These are phyloP conservation scores for Pampusana beccarii DNA, from an alignment of 2,113 vertebrate genomes.

Conservation along the genomic window DNA sequence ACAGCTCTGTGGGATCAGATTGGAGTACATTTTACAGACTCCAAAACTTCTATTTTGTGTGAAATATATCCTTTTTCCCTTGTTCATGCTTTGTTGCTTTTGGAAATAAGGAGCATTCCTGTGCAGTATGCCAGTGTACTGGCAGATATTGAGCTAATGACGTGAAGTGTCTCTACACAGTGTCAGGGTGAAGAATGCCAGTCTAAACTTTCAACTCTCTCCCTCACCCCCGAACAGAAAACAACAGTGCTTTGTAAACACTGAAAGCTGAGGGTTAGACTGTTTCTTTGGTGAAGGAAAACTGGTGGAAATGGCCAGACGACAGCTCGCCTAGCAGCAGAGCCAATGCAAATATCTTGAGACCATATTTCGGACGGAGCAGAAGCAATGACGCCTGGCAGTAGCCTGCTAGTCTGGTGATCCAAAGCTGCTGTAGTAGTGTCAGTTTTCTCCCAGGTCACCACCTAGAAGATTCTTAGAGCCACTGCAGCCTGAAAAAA, in stretches of 20 bases:
- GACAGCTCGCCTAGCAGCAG: background rate
- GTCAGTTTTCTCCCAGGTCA: background rate
- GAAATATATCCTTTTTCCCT: background rate
- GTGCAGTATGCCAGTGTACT: background rate
- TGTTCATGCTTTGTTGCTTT: background rate
- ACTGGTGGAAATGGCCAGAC: background rate
- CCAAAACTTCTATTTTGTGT: background rate
- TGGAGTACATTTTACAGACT: background rate
- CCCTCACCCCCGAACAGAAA: background rate
- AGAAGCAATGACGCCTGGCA: background rate
- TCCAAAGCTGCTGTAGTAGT: background rate
- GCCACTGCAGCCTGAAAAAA: background rate
- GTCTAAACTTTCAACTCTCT: background rate
- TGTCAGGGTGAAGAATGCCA: background rate
- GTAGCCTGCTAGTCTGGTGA: background rate
- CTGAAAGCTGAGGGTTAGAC: background rate
- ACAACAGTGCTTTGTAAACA: background rate
- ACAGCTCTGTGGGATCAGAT: background rate
- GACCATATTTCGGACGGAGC: background rate
- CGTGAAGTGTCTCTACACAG: background rate
- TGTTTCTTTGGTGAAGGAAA: background rate
- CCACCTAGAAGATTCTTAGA: background rate
- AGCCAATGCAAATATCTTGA: background rate
- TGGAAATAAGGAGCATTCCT: background rate
- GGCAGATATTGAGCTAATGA: background rate